phyloP scores from a whole-genome alignment of 2,797 vertebrate species.

The Hipposideros larvatus region DNA sequence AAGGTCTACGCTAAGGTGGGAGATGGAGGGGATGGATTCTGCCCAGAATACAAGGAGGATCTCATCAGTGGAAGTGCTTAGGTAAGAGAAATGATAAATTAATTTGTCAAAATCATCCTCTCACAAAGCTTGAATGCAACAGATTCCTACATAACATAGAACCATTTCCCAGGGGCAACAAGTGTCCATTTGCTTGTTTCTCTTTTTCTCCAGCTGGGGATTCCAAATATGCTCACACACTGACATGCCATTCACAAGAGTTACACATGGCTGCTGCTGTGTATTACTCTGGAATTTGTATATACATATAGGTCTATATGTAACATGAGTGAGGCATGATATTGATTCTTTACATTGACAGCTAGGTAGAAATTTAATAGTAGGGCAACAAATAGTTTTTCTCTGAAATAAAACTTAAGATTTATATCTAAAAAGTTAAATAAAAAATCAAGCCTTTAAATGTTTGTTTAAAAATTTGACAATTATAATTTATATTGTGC shows the following conservation, averaged over 20 bases:
- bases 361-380: not conserved
- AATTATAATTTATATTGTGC: not conserved
- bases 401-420: not conserved
- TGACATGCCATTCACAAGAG: not conserved
- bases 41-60: not conserved
- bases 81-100: conserved; percentile 49
- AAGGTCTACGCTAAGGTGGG: not conserved
- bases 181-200: not conserved
- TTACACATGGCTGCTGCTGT: not conserved
- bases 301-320: not conserved
- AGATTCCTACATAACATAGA: not conserved
- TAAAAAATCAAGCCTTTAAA: not conserved
- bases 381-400: not conserved
- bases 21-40: not conserved
- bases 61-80: not conserved
- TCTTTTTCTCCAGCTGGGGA: not conserved
- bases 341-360: not conserved
- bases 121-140: not conserved
- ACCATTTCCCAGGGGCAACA: not conserved
- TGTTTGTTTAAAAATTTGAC: not conserved
- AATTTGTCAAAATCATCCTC: conserved; percentile 48
- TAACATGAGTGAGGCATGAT: not conserved
- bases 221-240: not conserved
- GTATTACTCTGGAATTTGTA: not conserved
- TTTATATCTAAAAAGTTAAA: not conserved